Evolutionary conservation across 2,113 vertebrate genomes (phyloP).

Genomic region (Rhinolophus sinicus): DNA sequence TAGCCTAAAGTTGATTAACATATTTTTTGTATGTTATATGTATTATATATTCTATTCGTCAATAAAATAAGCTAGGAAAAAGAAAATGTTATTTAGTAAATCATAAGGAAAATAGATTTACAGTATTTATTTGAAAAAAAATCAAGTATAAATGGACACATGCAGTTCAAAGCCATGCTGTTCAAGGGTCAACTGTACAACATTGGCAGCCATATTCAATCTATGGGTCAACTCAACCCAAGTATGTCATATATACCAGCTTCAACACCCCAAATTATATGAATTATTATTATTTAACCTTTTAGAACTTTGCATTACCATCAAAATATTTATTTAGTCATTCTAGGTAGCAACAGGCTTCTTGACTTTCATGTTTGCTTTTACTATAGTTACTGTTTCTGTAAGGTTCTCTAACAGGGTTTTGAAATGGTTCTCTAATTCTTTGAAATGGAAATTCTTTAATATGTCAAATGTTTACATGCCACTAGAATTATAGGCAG

Average conservation of each 20-base stretch:
- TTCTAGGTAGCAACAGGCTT: background rate
- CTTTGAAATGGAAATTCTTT: background rate
- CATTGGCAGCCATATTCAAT: background rate
- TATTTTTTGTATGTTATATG: background rate
- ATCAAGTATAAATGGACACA: background rate
- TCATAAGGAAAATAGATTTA: background rate
- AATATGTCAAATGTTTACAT: background rate
- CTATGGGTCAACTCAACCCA: background rate
- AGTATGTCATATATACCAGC: background rate
- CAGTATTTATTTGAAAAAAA: background rate
- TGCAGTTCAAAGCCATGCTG: too few relatives aligned
- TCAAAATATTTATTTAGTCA: background rate
- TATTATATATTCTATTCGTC: background rate
- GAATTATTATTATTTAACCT: background rate
- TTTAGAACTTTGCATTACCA: background rate
- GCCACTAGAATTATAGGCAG: background rate
- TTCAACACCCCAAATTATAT: background rate
- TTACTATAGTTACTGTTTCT: background rate
- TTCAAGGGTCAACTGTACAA: background rate
- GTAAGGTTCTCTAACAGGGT: background rate
- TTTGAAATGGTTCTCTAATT: background rate
- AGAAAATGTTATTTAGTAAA: background rate
- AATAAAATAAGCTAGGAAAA: background rate
- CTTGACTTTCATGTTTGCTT: background rate
- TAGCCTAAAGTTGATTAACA: background rate